Percentiles rank a stretch among this genome's conserved stretches.
These are phyloP conservation scores for Lypha dubia DNA, from an alignment of 2,888 invertebrate species.

Conservation along the genomic window DNA sequence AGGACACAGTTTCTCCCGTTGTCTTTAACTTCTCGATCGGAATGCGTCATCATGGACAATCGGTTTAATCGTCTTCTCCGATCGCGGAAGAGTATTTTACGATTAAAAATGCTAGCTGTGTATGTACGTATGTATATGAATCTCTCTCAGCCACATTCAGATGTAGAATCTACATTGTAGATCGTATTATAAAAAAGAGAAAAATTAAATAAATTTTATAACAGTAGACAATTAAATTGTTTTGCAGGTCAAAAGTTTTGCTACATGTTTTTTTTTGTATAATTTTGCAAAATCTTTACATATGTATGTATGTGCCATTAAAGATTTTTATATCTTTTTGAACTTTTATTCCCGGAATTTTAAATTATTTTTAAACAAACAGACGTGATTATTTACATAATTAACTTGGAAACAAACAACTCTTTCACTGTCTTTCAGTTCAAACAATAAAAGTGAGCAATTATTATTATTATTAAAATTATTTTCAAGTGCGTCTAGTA, in stretches of 20 bases:
- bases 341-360: conserved; percentile 37
- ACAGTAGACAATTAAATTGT: neutral
- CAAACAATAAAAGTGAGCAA: conserved; percentile 19
- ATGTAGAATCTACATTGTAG: no score
- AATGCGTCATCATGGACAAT: no score
- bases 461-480: neutral
- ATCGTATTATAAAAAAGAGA: no score
- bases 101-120: no score
- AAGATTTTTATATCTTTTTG: conserved; percentile 14
- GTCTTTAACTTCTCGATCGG: no score
- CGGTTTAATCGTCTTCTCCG: no score
- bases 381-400: conserved; percentile 11
- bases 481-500: neutral
- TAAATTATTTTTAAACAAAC: neutral
- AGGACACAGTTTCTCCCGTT: no score
- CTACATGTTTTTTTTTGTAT: neutral
- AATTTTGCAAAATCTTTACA: neutral
- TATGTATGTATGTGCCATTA: neutral
- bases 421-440: conserved; percentile 12
- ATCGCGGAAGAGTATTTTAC: no score
- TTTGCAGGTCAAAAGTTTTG: neutral
- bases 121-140: no score
- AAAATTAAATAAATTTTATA: no score
- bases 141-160: no score
- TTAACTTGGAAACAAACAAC: conserved; percentile 1